Evolutionary conservation across 2,113 vertebrate species (phyloP), one percentile per base, ranked within the genome.

Genomic region (Atherinomorus stipes): DNA sequence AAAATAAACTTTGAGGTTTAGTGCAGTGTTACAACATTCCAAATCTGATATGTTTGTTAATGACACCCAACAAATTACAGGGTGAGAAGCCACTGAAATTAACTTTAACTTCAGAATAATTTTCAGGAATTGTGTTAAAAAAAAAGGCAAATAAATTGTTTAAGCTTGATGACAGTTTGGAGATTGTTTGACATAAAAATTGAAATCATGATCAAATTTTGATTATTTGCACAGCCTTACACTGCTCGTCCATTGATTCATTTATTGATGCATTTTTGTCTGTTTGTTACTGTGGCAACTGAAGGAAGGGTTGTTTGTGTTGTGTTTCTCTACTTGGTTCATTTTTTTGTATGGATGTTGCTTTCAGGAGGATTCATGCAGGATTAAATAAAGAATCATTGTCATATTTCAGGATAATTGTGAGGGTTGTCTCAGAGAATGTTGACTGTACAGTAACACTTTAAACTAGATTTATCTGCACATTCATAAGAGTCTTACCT

Each of bases 401-500:
- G 18, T 19, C 25, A 18, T 47, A 47, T 18, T 6, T 47, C 16
- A 47, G 44, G 18, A 8, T 47, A 19, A 7, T 7, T 61, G 51
- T 16, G 23, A 37, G 21, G 49, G 47, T 25, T 1, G 21, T 59
- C 51, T 61, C 22, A 19, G 40, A 22, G 11, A 79, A 21, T 34
- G 56, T 63, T 64, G 37, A 49, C 37, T 64, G 63, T 16, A 52
- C 28, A 74, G 26, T 42, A n/a, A 22, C 45, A 45, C 34, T 22
- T 9, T 7, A 60, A 71, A 57, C 51, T 70, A 64, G 28, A 61
- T 31, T 62, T 42, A 51, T 70, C 28, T 62, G 38, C 50, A 37
- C 22, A 62, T 82, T 78, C 37, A 37, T 23, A 63, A 49, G 4
- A 23, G 49, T 85, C 85, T 84, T 84, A 88, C 83, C 85, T 84